phyloP scores from a whole-genome alignment of 2,888 invertebrate genomes.

The Noctua pronuba region DNA sequence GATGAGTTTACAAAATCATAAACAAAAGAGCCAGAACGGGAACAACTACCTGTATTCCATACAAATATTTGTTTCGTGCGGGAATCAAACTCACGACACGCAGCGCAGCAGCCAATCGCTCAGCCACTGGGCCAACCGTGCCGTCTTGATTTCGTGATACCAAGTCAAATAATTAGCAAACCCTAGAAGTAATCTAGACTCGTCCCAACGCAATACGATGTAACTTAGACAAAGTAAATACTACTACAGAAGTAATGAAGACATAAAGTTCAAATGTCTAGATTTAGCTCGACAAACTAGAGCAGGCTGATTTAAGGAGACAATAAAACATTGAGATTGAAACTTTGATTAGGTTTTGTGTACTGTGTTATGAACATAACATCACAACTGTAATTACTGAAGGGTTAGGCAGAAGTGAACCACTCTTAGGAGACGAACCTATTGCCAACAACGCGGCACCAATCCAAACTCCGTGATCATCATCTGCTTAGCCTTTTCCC shows the following conservation, averaged over 20 bases:
- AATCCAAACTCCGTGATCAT: too few species aligned
- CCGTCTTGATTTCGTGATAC: not conserved
- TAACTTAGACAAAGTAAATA: conserved; percentile 3
- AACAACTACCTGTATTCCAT: not conserved
- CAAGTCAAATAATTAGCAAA: not conserved
- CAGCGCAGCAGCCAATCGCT: not conserved
- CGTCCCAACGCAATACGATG: not conserved
- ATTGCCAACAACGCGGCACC: not conserved
- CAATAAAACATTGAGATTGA: not conserved
- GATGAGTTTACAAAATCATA: not conserved
- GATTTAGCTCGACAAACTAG: not conserved
- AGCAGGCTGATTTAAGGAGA: not conserved
- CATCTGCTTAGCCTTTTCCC: too few species aligned
- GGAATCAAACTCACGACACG: not conserved
- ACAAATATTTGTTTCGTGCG: not conserved
- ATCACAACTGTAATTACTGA: not conserved
- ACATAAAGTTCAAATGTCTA: not conserved
- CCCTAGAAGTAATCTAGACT: not conserved
- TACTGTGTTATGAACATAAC: not conserved
- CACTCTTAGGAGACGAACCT: too few species aligned
- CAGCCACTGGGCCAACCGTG: not conserved
- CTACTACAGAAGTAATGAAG: not conserved
- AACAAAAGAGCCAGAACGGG: not conserved
- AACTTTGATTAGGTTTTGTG: not conserved
- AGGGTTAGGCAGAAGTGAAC: not conserved